Percentiles rank a stretch among this genome's conserved stretches.
Conservation (phyloP, 2,888 invertebrate species). For the Cylloceria caligata region DNA sequence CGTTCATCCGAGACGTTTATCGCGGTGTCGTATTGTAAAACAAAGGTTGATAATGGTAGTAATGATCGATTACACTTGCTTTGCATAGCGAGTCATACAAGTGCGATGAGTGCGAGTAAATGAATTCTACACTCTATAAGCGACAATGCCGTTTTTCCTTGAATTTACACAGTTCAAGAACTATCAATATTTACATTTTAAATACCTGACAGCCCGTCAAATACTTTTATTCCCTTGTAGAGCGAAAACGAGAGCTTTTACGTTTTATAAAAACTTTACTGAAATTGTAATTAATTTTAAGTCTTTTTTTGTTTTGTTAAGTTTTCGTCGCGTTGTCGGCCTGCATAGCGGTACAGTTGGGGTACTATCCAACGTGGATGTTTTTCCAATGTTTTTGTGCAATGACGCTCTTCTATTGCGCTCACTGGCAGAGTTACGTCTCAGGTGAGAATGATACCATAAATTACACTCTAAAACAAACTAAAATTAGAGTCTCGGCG, state of each 20-base stretch:
- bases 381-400: constrained; percentile 98
- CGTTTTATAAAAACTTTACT: background rate
- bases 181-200: background rate
- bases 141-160: constrained; percentile 6
- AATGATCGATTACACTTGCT: constrained; percentile 43
- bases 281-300: background rate
- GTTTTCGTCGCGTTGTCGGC: constrained; percentile 99
- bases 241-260: background rate
- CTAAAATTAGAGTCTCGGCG: constrained; percentile 2
- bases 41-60: constrained; percentile 46
- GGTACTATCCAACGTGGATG: constrained; percentile 96
- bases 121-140: background rate
- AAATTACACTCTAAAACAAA: constrained; percentile 23
- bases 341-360: constrained; percentile 96
- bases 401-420: constrained; percentile 98
- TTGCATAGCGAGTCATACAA: constrained; percentile 1
- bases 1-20: constrained; percentile 30
- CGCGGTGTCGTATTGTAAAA: constrained; percentile 56
- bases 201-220: background rate
- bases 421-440: constrained; percentile 99
- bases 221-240: too few species aligned
- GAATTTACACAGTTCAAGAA: background rate
- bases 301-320: constrained; percentile 75
- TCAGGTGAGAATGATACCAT: constrained; percentile 87
- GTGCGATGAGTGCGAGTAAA: background rate